Percentiles rank a stretch among this genome's conserved stretches.
Evolutionary conservation across 2,797 vertebrate species (phyloP).

Genomic region (Labeo calbasu): DNA sequence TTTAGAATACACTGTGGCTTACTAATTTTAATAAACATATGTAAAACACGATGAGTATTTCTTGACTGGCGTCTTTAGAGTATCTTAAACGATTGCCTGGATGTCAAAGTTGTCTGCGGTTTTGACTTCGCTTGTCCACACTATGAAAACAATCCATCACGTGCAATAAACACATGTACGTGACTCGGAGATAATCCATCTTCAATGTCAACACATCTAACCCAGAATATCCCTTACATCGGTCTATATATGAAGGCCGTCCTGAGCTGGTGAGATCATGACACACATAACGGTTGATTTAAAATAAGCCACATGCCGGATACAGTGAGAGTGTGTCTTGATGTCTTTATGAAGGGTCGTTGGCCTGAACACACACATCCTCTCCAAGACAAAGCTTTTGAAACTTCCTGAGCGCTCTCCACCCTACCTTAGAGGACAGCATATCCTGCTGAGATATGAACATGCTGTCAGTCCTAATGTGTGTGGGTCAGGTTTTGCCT

Average conservation of each 20-base stretch:
- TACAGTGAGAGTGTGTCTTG: conserved; percentile 3
- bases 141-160: conserved; percentile 55
- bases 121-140: conserved; percentile 67
- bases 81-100: neutral
- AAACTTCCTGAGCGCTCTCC: conserved; percentile 40
- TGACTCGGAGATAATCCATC: conserved; percentile 47
- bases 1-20: neutral
- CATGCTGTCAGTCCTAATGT: conserved; percentile 30
- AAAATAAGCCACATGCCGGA: conserved; percentile 37
- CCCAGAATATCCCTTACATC: conserved; percentile 41
- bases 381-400: conserved; percentile 41
- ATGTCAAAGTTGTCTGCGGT: conserved; percentile 9
- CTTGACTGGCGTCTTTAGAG: neutral
- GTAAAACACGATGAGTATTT: neutral
- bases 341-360: conserved; percentile 44
- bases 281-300: conserved; percentile 13
- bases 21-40: conserved; percentile 10
- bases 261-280: neutral
- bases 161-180: conserved; percentile 36
- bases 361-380: conserved; percentile 29
- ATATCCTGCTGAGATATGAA: conserved; percentile 43
- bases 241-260: conserved; percentile 19
- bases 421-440: conserved; percentile 19
- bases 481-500: conserved; percentile 30
- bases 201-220: conserved; percentile 46